Conservation (phyloP, 1,140 invertebrate species). For the Plectrocnemia conspersa region DNA sequence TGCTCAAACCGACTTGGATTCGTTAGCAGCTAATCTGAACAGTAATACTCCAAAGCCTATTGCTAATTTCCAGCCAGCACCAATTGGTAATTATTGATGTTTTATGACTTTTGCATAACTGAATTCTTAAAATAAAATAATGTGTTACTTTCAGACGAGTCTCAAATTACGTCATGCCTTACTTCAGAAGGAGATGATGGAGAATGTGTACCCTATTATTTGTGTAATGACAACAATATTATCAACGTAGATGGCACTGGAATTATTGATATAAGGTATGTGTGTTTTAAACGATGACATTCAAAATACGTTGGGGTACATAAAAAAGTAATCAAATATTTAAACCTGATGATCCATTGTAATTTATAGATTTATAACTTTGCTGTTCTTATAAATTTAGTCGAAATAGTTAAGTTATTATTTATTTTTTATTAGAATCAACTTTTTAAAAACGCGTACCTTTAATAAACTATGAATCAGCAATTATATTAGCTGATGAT, state of each 20-base stretch:
- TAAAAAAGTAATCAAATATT: not conserved
- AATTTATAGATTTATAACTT: not conserved
- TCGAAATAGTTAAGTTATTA: not conserved
- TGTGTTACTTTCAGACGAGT: no score
- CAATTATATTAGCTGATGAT: no score
- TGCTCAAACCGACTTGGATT: no score
- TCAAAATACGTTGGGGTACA: not conserved
- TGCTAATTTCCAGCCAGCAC: no score
- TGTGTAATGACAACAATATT: slow-evolving; percentile 54
- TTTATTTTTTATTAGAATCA: not conserved
- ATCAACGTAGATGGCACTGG: slow-evolving; percentile 67
- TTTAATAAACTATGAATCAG: no score
- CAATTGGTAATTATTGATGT: no score
- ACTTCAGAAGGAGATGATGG: slow-evolving; percentile 37
- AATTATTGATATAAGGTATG: slow-evolving; percentile 65
- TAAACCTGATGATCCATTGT: not conserved
- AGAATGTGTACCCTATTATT: slow-evolving; percentile 56
- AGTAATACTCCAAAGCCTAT: no score
- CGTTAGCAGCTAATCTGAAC: no score
- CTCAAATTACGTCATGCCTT: no score
- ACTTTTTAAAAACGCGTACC: no score
- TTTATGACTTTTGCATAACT: no score
- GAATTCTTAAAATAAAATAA: no score
- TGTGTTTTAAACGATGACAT: not conserved
- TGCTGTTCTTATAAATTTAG: not conserved